Conservation (phyloP, 2,797 vertebrate genomes). For the Hyperoplus immaculatus region DNA sequence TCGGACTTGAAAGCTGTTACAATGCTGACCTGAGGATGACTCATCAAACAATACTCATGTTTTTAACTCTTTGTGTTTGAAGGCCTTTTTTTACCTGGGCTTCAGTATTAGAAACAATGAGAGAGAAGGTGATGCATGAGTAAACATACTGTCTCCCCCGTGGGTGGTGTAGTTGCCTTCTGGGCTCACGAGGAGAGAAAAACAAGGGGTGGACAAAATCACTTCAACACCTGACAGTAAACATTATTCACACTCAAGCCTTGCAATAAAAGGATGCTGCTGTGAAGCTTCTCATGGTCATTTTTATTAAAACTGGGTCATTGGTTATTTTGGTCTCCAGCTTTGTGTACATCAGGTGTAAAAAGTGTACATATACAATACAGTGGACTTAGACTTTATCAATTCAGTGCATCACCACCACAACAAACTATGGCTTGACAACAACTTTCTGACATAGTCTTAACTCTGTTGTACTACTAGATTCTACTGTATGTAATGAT, state of each 20-base stretch:
- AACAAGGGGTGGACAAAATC: conserved; percentile 22
- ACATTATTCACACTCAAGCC: not conserved
- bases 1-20: conserved; percentile 17
- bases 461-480: too few relatives aligned
- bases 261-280: not conserved
- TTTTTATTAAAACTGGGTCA: not conserved
- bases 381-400: not conserved
- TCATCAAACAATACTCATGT: conserved; percentile 40
- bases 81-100: conserved; percentile 37
- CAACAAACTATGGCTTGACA: not conserved
- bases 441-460: not conserved
- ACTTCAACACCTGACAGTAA: conserved; percentile 19
- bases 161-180: conserved; percentile 9
- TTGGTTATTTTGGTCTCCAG: not conserved
- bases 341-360: not conserved
- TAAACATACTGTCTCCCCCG: conserved; percentile 22
- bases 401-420: not conserved
- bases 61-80: conserved; percentile 19
- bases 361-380: not conserved
- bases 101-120: conserved; percentile 1
- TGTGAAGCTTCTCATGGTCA: conserved; percentile 3
- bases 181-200: conserved; percentile 15
- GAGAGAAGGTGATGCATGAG: conserved; percentile 19
- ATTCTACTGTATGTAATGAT: too few relatives aligned
- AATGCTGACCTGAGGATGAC: conserved; percentile 28